Conservation (phyloP, 2,113 vertebrate species). For the Cynopterus brachyotis region DNA sequence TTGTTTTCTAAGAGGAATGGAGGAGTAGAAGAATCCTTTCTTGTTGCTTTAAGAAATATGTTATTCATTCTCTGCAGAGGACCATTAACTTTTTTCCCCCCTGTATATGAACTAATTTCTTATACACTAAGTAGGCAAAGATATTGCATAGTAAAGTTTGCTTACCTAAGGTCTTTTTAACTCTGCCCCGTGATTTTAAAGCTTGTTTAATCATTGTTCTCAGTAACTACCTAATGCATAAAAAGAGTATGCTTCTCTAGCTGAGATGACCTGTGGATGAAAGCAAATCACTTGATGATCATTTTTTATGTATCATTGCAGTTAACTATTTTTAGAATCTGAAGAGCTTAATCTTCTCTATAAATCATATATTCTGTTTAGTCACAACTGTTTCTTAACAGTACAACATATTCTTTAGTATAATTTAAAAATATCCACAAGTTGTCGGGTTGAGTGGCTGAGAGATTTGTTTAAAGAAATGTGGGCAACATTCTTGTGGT, state of each 20-base stretch:
- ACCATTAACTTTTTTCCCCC: not conserved
- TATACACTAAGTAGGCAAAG: not conserved
- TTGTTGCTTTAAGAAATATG: not conserved
- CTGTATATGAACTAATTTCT: not conserved
- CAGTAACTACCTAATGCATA: not conserved
- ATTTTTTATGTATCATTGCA: not conserved
- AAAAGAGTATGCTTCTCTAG: not conserved
- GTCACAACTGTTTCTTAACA: constrained; percentile 8
- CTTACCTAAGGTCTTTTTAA: not conserved
- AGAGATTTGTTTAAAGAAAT: constrained; percentile 60
- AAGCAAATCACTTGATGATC: not conserved
- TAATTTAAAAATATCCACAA: constrained; percentile 45
- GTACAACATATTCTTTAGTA: not conserved
- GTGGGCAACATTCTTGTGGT: constrained; percentile 53
- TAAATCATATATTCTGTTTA: constrained; percentile 9
- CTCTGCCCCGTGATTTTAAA: not conserved
- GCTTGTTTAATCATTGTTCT: not conserved
- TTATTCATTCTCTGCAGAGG: not conserved
- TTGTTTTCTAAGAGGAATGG: not conserved
- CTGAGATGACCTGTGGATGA: not conserved
- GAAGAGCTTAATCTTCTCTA: not conserved
- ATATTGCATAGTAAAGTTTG: not conserved
- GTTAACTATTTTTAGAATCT: constrained; percentile 32
- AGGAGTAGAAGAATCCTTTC: not conserved
- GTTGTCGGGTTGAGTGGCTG: not conserved